A percentile compares a stretch with the other conserved stretches of the same genome.
Evolutionary conservation across 2,113 vertebrate species (phyloP).

Genomic region (Pseudopipra pipra): DNA sequence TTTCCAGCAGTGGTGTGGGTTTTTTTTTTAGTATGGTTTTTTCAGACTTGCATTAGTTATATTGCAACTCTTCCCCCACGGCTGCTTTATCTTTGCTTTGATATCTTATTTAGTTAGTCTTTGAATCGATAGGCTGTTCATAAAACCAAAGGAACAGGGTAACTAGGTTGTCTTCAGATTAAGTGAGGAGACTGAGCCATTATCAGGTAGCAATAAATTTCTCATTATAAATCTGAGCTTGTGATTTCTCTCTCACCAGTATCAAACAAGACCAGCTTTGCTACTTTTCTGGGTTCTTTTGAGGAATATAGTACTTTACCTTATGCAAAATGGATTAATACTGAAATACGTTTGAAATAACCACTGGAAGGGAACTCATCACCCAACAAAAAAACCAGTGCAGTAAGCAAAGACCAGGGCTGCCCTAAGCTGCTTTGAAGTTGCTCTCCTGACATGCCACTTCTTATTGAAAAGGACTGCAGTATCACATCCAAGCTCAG

Average conservation of each 20-base stretch:
- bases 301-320: neutral
- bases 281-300: neutral
- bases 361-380: neutral
- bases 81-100: neutral
- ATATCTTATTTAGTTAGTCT: neutral
- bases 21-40: neutral
- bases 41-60: neutral
- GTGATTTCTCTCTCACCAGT: neutral
- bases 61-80: neutral
- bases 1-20: neutral
- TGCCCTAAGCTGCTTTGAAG: neutral
- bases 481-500: neutral
- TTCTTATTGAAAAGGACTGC: neutral
- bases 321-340: neutral
- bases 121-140: neutral
- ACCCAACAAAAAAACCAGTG: neutral
- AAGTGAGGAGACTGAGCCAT: neutral
- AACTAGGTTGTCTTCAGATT: neutral
- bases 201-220: neutral
- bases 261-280: neutral
- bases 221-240: neutral
- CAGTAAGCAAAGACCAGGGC: neutral
- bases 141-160: neutral
- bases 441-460: neutral
- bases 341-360: neutral